Evolutionary conservation across 2,888 invertebrate species (phyloP).

Genomic region (Crocallis elinguaria): DNA sequence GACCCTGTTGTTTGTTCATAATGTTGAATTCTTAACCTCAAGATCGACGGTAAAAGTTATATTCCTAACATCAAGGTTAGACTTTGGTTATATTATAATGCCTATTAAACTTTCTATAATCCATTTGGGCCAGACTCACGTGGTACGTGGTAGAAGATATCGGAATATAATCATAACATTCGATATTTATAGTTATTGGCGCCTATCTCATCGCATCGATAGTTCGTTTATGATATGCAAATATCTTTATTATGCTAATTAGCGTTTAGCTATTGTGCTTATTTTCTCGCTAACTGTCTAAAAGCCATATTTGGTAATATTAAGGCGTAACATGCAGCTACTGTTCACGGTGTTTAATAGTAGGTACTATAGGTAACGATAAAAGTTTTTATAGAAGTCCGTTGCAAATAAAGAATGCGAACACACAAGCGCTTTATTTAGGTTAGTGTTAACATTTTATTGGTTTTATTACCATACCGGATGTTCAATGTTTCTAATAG

Average conservation of each 20-base stretch:
- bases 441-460: no score
- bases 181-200: constrained; percentile 22
- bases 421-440: no score
- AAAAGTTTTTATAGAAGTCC: neutral
- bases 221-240: constrained; percentile 11
- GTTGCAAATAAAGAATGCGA: no score
- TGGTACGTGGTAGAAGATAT: neutral
- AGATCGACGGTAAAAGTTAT: no score
- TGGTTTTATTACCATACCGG: neutral
- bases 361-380: neutral
- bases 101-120: constrained; percentile 21
- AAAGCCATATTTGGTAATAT: constrained; percentile 15
- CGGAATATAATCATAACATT: constrained; percentile 14
- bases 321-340: constrained; percentile 6
- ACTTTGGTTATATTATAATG: neutral
- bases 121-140: neutral
- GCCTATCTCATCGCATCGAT: constrained; percentile 9
- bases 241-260: constrained; percentile 22
- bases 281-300: constrained; percentile 9
- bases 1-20: no score
- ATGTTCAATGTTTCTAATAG: neutral
- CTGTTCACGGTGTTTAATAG: neutral
- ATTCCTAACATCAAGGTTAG: no score
- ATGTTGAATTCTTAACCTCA: no score
- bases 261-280: constrained; percentile 14